Base-by-base conservation (phyloP, 2,113 vertebrate genomes). In the Oxyura jamaicensis region DNA sequence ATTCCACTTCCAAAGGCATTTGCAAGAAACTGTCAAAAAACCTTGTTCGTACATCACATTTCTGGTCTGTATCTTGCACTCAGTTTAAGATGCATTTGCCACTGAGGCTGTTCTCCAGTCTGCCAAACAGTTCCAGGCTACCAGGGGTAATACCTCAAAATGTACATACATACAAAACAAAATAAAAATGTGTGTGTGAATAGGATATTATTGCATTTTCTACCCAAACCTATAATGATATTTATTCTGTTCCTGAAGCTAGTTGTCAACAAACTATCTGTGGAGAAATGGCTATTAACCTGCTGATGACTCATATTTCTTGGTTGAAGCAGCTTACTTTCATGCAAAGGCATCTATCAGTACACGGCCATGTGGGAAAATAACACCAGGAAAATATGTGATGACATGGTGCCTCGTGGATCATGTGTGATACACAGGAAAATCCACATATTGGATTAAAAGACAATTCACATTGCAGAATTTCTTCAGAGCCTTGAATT, bases 401-500 rank as follows among this genome's bases (percentile, higher is more conserved):
- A 41, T 35, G n/a, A 26, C 41, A n/a, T 29, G 11, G 26, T 62
- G 29, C 36, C 48, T 76, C 46, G 8, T 58, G 44, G 71, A 71
- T 69, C 53, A 73, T 20, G 28, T 3, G 6, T 59, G 41, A 83
- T 10, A 31, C n/a, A 79, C 2, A 42, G 52, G 9, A 90, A 95
- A 88, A 86, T 63, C 17, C 36, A 69, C 69, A 71, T 48, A 48
- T 48, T 48, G 46, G 46, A 48, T 50, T 83, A 46, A 95, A 76
- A 62, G 31, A 44, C 53, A 91, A 48, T 56, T 18, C 28, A 58
- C 0, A 0, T 4, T 50, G 55, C 36, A 90, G 46, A 85, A 83
- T 83, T 89, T 83, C 55, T 93, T 72, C 71, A 53, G 33, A 90
- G 41, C 79, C 67, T 35, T 95, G 50, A 74, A 89, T 77, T 88